Base-by-base conservation (phyloP, 2,888 invertebrate genomes). In the Odontomyia ornata region DNA sequence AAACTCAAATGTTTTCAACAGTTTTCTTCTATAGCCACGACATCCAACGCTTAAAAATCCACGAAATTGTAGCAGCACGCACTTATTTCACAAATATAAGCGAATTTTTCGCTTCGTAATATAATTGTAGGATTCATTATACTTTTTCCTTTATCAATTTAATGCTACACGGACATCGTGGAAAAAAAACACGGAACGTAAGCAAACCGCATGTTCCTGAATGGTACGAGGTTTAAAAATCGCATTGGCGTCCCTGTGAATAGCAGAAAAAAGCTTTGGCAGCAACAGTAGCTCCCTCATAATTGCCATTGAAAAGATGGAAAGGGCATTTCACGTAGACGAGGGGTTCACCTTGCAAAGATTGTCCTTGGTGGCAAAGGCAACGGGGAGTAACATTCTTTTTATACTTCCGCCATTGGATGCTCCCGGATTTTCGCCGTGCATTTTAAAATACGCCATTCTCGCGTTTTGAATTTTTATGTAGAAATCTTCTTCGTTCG, bases 41-140 rank as follows among this genome's bases (percentile, higher is more conserved):
- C 36, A 36, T 36, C 36, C 9, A 36, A 9, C 36, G 9, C 36
- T n/a, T n/a, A 36, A 36, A 36, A 36, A 36, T 23, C 4, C 57
- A 11, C 52, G 5, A 52, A 52, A 52, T 52, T n/a, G 4, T 9
- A n/a, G 52, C 9, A 36, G 36, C 36, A 60, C 57, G 57, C 25
- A 60, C 57, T 60, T 23, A 60, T 60, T 60, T 60, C 57, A 18
- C 25, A 60, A 60, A 60, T 36, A 36, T 60, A 60, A 60, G 65
- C 65, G n/a, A 65, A 65, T 36, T 65, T 36, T 21, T 30, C 65
- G 65, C 13, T 36, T 18, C 36, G 5, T 65, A 28, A 65, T 65
- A 36, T 18, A 65, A 65, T 65, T 65, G 36, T 65, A 36, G 36
- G 36, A 65, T 43, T 36, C 36, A 65, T 65, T 65, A 65, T 65